Base-by-base conservation (phyloP, 2,888 invertebrate genomes). In the Dorcus parallelipipedus region DNA sequence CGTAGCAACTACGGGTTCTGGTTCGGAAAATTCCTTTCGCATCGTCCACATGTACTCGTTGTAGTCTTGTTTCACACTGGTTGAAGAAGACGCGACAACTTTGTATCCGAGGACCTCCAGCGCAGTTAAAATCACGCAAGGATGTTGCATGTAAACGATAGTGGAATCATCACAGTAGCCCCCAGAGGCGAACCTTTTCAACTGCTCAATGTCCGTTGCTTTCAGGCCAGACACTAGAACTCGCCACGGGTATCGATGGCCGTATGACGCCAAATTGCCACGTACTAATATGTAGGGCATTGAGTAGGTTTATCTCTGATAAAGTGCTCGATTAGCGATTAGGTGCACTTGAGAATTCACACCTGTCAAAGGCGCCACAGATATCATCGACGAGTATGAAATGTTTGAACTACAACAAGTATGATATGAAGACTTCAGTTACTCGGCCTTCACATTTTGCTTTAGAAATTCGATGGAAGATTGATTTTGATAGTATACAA, bases 21-120 rank as follows among this genome's bases (percentile, higher is more conserved):
- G 92, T 71, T 90, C 90, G 43, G 86, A 82, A 76, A 93, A 93
- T 70, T 93, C 92, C 77, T 91, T 91, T 82, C 92, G 87, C 90
- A 93, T 91, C 79, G 93, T 94, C 93, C 93, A 93, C 90, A 93
- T 92, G 71, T 93, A 93, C 76, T 93, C 93, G 82, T 91, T 91
- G 75, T 91, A 91, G 75, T 92, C 91, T 78, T 91, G 91, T 77
- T 91, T 91, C 23, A 92, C 90, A 62, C 90, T 88, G 53, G 91
- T 91, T 56, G 91, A 91, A 62, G 92, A 91, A 10, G 92, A 92
- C 57, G 93, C 91, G 51, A 93, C 91, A 55, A 93, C 92, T 80
- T 90, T 90, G 79, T 93, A 94, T 51, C 93, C 93, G 67, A 94
- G 83, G 59, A 93, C 91, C 83, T 94, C 93, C 68, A 93, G 81